Base-by-base conservation (phyloP, 2,888 invertebrate genomes). In the Adelognathus sp. region DNA sequence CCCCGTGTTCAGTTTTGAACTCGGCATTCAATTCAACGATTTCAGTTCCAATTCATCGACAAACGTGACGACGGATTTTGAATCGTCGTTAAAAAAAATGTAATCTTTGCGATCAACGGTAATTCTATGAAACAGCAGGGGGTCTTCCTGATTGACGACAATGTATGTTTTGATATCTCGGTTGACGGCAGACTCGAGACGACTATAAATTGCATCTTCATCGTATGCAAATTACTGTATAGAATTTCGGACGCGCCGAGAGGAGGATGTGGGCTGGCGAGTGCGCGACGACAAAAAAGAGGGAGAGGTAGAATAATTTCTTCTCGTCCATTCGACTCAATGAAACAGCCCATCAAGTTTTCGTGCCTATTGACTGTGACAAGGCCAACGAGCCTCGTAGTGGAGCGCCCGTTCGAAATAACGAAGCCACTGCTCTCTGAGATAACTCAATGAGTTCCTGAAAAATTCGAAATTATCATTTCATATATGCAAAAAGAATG, bases 181-280 rank as follows among this genome's bases (percentile, higher is more conserved):
- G n/a, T 21, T 3, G 9, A 14, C 1, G 0, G n/a, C 11, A 24
- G 61, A 61, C 11, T 16, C 33, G 60, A 39, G 46, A 50, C 36
- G 39, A 3, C 21, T 41, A 41, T 71, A 63, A 71, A 71, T 63
- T 54, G 61, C 21, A 44, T 29, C 29, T 4, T 27, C 18, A 24
- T 31, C 27, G 29, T 61, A 63, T 64, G 64, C 44, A 44, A 72
- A 72, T 72, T 46, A 18, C 31, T 5, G 46, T 58, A 44, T 27
- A 66, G 46, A 66, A 66, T 66, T 64, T 73, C 24, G 64, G 46
- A 39, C 27, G 18, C 33, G n/a, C 31, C 50, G 64, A 29, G 27
- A 54, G 16, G 27, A 54, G 16, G 29, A 29, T 6, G 29, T 44
- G 29, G 11, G n/a, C 16, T 4, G 31, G 61, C 9, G 58, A 44